Conservation (phyloP, 2,888 invertebrate species). For the Phaonia tiefii region DNA sequence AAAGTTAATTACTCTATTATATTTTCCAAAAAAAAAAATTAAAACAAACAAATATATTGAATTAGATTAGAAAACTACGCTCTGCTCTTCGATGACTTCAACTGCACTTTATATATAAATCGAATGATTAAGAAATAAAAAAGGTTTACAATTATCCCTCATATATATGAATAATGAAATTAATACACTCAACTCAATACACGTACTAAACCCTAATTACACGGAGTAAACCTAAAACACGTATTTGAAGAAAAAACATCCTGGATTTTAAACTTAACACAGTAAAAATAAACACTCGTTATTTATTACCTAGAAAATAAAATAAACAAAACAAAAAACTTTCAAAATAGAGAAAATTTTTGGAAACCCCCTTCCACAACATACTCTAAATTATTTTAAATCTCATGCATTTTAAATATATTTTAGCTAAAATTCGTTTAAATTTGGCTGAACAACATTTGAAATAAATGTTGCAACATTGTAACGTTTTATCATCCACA, state of each 20-base stretch:
- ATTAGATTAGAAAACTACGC: constrained; percentile 18
- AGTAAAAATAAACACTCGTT: constrained; percentile 35
- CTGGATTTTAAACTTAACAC: constrained; percentile 30
- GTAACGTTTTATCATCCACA: neutral
- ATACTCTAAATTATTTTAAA: constrained; percentile 2
- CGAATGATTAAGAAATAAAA: constrained; percentile 13
- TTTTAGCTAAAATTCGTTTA: constrained; percentile 36
- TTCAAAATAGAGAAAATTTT: constrained; percentile 22
- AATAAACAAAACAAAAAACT: constrained; percentile 23
- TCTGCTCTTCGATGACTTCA: neutral
- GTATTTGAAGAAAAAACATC: constrained; percentile 4
- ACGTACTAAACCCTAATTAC: constrained; percentile 27
- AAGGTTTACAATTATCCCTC: constrained; percentile 29
- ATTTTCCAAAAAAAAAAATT: constrained; percentile 21
- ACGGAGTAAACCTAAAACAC: constrained; percentile 12
- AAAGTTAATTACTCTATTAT: constrained; percentile 33
- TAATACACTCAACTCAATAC: neutral
- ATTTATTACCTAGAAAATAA: constrained; percentile 39
- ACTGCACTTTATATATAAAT: constrained; percentile 20
- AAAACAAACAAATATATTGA: no score
- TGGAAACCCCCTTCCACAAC: neutral
- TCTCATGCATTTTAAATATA: constrained; percentile 1
- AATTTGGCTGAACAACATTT: constrained; percentile 20
- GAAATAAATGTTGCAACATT: neutral
- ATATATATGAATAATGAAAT: constrained; percentile 16